These are phyloP conservation scores for Heliconius ismenius DNA, from an alignment of 2,888 invertebrate genomes.

Conservation along the genomic window DNA sequence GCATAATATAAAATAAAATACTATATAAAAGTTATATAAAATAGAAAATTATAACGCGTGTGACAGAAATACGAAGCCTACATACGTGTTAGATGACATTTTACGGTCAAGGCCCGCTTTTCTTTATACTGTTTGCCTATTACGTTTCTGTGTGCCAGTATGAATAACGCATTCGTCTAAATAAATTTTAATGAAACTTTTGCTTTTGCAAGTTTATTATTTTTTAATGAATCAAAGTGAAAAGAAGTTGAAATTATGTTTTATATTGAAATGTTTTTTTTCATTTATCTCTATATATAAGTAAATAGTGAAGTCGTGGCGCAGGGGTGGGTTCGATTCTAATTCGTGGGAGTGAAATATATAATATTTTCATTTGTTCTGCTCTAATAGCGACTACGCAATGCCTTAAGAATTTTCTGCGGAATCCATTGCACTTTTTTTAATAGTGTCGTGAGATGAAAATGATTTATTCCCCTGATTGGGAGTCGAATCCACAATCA, in stretches of 20 bases:
- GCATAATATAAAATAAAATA: no score
- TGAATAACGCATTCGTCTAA: slow-evolving; percentile 19
- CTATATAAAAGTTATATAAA: background rate
- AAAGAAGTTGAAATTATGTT: background rate
- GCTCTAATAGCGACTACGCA: background rate
- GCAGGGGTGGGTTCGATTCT: background rate
- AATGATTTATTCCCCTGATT: background rate
- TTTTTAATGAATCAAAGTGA: background rate
- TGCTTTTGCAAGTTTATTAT: background rate
- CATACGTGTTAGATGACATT: slow-evolving; percentile 9
- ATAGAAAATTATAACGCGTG: background rate
- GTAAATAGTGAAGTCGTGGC: background rate
- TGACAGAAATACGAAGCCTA: background rate
- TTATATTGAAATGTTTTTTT: no score
- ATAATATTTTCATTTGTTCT: background rate
- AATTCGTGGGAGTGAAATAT: background rate
- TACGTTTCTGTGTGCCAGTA: slow-evolving; percentile 2
- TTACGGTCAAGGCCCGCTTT: slow-evolving; percentile 24
- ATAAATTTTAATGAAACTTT: slow-evolving; percentile 16
- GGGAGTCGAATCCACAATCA: background rate
- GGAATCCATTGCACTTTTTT: no score
- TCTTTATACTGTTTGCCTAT: slow-evolving; percentile 8
- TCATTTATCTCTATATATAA: no score
- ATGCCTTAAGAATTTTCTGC: no score
- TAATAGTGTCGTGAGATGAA: no score